Conservation (phyloP, 1,140 invertebrate genomes). For the Steinernema khuongi region DNA sequence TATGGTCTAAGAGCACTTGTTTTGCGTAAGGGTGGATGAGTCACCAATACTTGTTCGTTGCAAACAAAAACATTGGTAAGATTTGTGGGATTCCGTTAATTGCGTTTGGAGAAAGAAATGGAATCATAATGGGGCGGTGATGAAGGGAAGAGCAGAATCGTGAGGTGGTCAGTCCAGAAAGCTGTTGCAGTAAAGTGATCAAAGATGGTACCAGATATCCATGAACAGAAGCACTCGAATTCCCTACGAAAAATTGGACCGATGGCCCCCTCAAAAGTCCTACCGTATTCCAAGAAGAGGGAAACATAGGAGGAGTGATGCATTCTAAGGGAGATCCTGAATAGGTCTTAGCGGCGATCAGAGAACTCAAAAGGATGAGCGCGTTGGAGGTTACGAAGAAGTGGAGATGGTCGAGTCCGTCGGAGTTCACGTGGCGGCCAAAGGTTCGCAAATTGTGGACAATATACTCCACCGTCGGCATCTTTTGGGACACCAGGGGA, state of each 20-base stretch:
- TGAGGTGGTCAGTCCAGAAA: background rate
- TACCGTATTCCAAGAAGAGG: background rate
- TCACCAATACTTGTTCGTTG: too few relatives aligned
- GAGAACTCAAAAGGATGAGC: conserved; percentile 15
- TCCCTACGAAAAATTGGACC: background rate
- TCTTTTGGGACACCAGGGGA: background rate
- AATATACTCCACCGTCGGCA: background rate
- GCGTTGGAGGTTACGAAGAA: conserved; percentile 29
- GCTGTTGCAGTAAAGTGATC: conserved; percentile 11
- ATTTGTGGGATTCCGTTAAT: too few relatives aligned
- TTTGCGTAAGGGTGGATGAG: too few relatives aligned
- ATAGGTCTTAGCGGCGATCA: conserved; percentile 21
- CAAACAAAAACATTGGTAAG: too few relatives aligned
- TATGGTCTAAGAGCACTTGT: too few relatives aligned
- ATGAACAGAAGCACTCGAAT: background rate
- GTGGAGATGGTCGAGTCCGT: conserved; percentile 21
- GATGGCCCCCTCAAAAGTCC: background rate
- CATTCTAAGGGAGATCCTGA: conserved; percentile 24
- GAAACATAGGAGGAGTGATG: conserved; percentile 27
- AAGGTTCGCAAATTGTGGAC: background rate
- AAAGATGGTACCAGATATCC: background rate
- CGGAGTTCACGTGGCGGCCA: background rate
- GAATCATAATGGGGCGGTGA: too few relatives aligned
- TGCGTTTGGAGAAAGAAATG: too few relatives aligned
- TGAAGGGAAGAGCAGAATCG: background rate